Conservation (phyloP, 1,140 invertebrate genomes). For the Drosophila carrolli region DNA sequence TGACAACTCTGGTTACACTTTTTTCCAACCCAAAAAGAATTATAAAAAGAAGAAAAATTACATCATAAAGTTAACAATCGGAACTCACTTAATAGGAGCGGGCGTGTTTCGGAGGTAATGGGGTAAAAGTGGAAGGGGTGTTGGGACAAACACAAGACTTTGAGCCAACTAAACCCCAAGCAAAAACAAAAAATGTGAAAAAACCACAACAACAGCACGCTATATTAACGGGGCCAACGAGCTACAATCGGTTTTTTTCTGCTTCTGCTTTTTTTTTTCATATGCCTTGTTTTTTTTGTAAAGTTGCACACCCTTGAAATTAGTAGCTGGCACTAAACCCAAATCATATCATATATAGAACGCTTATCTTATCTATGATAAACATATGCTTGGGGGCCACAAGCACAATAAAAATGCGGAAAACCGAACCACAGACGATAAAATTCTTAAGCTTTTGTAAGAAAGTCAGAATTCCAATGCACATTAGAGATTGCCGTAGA, state of each 20-base stretch:
- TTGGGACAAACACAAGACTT: constrained; percentile 36
- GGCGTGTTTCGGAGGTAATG: constrained; percentile 14
- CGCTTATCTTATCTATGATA: constrained; percentile 56
- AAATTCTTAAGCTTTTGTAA: constrained; percentile 36
- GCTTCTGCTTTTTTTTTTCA: constrained; percentile 8
- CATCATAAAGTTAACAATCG: constrained; percentile 55
- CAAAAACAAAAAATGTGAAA: constrained; percentile 1
- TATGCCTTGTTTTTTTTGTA: constrained; percentile 4
- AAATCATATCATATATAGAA: constrained; percentile 39
- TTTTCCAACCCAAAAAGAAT: constrained; percentile 23
- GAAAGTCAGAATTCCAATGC: constrained; percentile 19
- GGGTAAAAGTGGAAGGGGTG: constrained; percentile 3
- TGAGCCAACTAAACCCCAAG: constrained; percentile 27
- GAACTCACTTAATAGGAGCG: constrained; percentile 43
- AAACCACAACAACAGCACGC: constrained; percentile 31
- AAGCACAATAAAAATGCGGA: constrained; percentile 28
- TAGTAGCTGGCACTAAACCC: constrained; percentile 32
- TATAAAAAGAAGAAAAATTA: constrained; percentile 43
- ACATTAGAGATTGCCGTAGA: not conserved
- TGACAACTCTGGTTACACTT: constrained; percentile 42
- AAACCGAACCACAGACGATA: constrained; percentile 28
- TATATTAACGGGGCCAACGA: constrained; percentile 51
- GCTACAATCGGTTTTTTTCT: constrained; percentile 33
- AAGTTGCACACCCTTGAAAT: constrained; percentile 46
- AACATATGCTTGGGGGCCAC: constrained; percentile 31